Conservation (phyloP, 2,113 vertebrate genomes). For the Oryzias celebensis region DNA sequence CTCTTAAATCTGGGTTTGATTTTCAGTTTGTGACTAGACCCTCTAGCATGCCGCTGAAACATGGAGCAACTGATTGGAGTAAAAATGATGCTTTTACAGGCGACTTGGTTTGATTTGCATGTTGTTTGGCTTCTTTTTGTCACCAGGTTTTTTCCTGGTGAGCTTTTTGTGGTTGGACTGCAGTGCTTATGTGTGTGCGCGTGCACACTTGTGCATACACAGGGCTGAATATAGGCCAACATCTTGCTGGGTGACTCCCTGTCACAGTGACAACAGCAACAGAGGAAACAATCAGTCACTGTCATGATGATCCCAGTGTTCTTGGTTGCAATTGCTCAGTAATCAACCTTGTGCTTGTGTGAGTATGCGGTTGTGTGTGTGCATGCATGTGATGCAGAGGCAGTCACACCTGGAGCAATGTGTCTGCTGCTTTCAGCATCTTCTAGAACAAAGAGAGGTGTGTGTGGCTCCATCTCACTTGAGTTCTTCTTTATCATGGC, state of each 20-base stretch:
- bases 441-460: constrained; percentile 12
- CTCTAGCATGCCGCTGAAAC: too few species aligned
- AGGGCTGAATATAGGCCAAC: constrained; percentile 13
- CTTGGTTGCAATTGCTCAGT: constrained; percentile 19
- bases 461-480: background rate
- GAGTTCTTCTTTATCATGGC: background rate
- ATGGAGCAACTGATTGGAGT: too few species aligned
- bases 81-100: constrained; percentile 4
- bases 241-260: constrained; percentile 21
- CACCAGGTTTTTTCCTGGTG: background rate
- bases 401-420: constrained; percentile 25
- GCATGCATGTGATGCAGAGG: constrained; percentile 4
- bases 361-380: constrained; percentile 5
- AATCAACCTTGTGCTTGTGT: background rate
- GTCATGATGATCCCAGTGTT: constrained; percentile 11
- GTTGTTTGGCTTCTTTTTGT: background rate
- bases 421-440: constrained; percentile 16
- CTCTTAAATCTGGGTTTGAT: too few species aligned
- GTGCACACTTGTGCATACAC: background rate
- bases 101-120: background rate
- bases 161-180: background rate
- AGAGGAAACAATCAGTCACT: constrained; percentile 37
- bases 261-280: constrained; percentile 26
- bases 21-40: too few species aligned
- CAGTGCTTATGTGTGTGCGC: background rate